Conservation (phyloP, 92 coral and sea anemone species). For the Metridium senile region DNA sequence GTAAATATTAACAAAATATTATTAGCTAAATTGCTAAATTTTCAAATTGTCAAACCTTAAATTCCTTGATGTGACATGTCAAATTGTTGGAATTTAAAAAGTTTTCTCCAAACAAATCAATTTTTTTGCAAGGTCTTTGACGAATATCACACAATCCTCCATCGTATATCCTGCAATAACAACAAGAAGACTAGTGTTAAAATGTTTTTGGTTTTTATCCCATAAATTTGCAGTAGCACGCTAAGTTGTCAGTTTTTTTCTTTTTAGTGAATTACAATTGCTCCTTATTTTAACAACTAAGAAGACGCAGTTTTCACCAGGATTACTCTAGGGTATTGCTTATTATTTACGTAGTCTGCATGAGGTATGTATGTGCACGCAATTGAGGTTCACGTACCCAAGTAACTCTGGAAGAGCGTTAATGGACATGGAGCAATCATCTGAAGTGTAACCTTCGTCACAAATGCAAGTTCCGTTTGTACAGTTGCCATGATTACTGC, state of each 20-base stretch:
- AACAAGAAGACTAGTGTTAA: neutral
- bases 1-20: too few relatives aligned
- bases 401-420: conserved; percentile 48
- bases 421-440: conserved; percentile 68
- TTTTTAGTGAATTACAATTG: too few relatives aligned
- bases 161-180: conserved; percentile 5
- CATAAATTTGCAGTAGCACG: neutral
- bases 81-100: conserved; percentile 53
- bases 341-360: too few relatives aligned
- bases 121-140: conserved; percentile 56
- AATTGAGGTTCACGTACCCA: conserved; percentile 18
- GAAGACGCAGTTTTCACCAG: too few relatives aligned
- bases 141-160: conserved; percentile 62
- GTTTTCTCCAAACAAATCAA: conserved; percentile 47
- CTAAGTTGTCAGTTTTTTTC: neutral
- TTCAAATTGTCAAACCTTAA: conserved; percentile 32
- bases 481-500: conserved; percentile 70
- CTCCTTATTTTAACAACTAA: too few relatives aligned
- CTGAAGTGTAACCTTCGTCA: conserved; percentile 55
- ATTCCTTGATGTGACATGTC: conserved; percentile 62
- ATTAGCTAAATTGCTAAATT: too few relatives aligned
- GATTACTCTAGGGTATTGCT: neutral
- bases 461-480: conserved; percentile 68
- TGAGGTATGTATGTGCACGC: neutral
- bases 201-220: too few relatives aligned